Conservation (phyloP, 2,113 vertebrate genomes). For the Bubo scandiacus region DNA sequence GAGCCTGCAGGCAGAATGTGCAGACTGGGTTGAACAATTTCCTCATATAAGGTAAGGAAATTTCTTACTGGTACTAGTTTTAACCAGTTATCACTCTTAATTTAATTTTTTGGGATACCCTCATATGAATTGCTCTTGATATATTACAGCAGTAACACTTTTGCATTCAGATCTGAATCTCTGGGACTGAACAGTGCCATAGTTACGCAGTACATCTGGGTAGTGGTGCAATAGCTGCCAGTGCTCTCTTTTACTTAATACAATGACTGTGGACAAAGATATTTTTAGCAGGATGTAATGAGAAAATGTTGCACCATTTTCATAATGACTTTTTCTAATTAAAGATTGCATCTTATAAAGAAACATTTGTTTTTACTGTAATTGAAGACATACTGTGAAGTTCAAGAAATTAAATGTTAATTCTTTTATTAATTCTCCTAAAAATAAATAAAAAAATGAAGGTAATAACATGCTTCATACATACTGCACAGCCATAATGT, state of each 20-base stretch:
- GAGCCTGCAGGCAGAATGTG: constrained; percentile 76
- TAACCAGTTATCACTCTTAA: not conserved
- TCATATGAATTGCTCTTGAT: not conserved
- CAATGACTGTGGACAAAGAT: not conserved
- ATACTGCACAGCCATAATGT: not conserved
- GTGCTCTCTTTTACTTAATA: not conserved
- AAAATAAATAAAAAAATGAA: not conserved
- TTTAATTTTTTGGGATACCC: not conserved
- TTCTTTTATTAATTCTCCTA: not conserved
- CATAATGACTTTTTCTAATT: not conserved
- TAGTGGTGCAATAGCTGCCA: not conserved
- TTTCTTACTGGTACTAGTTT: not conserved
- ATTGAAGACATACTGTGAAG: not conserved
- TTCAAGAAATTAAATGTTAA: not conserved
- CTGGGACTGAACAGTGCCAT: not conserved
- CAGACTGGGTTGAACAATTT: constrained; percentile 78
- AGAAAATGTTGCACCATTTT: not conserved
- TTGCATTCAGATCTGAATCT: not conserved
- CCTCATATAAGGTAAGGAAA: constrained; percentile 80
- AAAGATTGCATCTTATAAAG: not conserved
- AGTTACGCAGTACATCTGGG: not conserved
- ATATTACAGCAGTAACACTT: not conserved
- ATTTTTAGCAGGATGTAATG: not conserved
- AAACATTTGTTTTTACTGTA: not conserved
- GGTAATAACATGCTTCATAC: not conserved